Percentiles rank a stretch among this genome's conserved stretches.
These are phyloP conservation scores for Dromas ardeola DNA, from an alignment of 2,113 vertebrate species.

Conservation along the genomic window DNA sequence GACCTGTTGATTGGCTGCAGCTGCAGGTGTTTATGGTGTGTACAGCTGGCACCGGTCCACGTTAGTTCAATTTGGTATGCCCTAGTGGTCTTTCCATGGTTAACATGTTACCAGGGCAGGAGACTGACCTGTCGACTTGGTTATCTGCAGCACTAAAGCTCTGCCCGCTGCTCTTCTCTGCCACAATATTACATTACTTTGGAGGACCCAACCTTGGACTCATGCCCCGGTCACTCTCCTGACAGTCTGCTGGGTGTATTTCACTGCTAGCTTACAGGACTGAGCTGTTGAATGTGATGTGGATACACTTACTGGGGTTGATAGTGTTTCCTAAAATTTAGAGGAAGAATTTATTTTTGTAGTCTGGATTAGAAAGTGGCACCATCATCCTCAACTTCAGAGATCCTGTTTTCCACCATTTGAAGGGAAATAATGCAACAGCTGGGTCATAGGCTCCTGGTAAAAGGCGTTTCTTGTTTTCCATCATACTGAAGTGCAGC, in stretches of 20 bases:
- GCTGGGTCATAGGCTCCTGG: not conserved
- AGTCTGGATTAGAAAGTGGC: not conserved
- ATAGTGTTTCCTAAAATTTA: not conserved
- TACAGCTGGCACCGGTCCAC: not conserved
- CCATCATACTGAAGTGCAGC: not conserved
- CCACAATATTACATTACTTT: not conserved
- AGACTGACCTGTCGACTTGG: not conserved
- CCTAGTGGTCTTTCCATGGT: not conserved
- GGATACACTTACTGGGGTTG: not conserved
- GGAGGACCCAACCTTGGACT: not conserved
- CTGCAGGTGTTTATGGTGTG: not conserved
- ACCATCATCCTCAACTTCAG: not conserved
- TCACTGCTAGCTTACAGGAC: not conserved
- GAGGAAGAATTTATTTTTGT: not conserved
- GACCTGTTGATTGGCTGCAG: not conserved
- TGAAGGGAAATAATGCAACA: not conserved
- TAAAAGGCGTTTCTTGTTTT: not conserved
- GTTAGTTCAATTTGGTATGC: not conserved
- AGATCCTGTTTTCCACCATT: not conserved
- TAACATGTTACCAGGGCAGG: not conserved
- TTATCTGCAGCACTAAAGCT: not conserved
- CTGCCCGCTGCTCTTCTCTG: not conserved
- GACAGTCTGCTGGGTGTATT: fast-evolving
- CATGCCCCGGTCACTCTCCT: not conserved
- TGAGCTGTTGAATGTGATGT: not conserved